phyloP scores from a whole-genome alignment of 2,888 invertebrate species.

The Orthosia cruda region DNA sequence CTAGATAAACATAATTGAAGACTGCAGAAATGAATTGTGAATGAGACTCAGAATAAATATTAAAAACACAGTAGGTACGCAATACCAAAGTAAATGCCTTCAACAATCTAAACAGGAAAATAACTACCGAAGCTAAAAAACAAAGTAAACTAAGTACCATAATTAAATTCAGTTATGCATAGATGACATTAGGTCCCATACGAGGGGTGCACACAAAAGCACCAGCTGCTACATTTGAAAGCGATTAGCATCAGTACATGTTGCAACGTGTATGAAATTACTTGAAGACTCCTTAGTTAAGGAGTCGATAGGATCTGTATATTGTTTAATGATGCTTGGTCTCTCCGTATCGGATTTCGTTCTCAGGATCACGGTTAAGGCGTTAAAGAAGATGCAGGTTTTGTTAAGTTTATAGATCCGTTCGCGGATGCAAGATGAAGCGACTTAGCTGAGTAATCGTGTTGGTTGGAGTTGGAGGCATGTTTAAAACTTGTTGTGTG shows the following conservation, averaged over 20 bases:
- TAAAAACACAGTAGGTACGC: no score
- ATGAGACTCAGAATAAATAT: not conserved
- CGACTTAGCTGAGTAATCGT: slow-evolving; percentile 9
- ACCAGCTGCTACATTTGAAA: slow-evolving; percentile 80
- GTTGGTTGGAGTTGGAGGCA: slow-evolving; percentile 10
- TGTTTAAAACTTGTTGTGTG: slow-evolving; percentile 8
- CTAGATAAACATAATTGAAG: not conserved
- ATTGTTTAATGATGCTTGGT: slow-evolving; percentile 39
- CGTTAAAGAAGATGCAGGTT: slow-evolving; percentile 17
- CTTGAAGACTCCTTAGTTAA: slow-evolving; percentile 37
- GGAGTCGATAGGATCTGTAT: slow-evolving; percentile 45
- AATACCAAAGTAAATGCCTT: slow-evolving; percentile 9
- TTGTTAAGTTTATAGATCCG: slow-evolving; percentile 22
- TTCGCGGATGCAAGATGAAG: slow-evolving; percentile 14
- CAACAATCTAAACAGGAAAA: slow-evolving; percentile 33
- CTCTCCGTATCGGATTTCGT: slow-evolving; percentile 28
- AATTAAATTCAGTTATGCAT: slow-evolving; percentile 69
- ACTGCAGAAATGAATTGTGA: not conserved
- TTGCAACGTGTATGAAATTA: slow-evolving; percentile 68
- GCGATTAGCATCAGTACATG: slow-evolving; percentile 79
- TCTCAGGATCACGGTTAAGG: slow-evolving; percentile 6
- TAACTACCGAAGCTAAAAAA: slow-evolving; percentile 40
- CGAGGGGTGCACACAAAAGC: slow-evolving; percentile 75
- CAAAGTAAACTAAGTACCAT: slow-evolving; percentile 47
- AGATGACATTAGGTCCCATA: slow-evolving; percentile 69